These are phyloP conservation scores for Heteromurus nitidus DNA, from an alignment of 2,888 invertebrate genomes.

Conservation along the genomic window DNA sequence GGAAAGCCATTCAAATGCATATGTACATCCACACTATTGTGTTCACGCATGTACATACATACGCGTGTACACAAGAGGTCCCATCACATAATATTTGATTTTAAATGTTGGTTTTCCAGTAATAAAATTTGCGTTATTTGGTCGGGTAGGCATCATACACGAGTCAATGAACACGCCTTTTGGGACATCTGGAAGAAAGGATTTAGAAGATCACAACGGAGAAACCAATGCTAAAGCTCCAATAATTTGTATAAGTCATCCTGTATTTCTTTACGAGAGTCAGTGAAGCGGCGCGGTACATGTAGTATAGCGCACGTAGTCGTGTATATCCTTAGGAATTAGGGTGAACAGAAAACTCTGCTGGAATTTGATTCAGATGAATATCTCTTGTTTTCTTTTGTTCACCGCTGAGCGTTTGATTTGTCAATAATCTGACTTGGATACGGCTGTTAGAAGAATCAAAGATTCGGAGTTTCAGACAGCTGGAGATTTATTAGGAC, in stretches of 20 bases:
- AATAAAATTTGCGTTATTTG: conserved; percentile 52
- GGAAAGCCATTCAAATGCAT: neutral
- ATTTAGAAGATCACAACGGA: too few relatives aligned
- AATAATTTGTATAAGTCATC: too few relatives aligned
- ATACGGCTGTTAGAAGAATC: neutral
- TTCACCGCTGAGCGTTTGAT: conserved; percentile 32
- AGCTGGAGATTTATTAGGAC: conserved; percentile 15
- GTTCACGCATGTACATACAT: conserved; percentile 8
- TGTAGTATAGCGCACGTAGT: too few relatives aligned
- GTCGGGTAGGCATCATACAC: conserved; percentile 9
- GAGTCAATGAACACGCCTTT: too few relatives aligned
- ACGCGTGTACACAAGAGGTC: neutral
- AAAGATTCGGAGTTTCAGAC: conserved; percentile 13
- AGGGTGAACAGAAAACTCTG: neutral
- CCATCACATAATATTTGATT: conserved; percentile 39
- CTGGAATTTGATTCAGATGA: too few relatives aligned
- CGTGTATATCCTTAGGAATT: too few relatives aligned
- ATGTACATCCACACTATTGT: neutral
- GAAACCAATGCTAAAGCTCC: too few relatives aligned
- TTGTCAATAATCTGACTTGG: conserved; percentile 50
- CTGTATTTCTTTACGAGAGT: too few relatives aligned
- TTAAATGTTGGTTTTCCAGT: conserved; percentile 36
- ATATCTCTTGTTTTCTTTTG: conserved; percentile 21
- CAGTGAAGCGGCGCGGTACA: too few relatives aligned
- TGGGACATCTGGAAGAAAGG: neutral